Evolutionary conservation across 2,888 invertebrate species (phyloP), one percentile per base, ranked within the genome.

Genomic region (Platycheirus rosarum): DNA sequence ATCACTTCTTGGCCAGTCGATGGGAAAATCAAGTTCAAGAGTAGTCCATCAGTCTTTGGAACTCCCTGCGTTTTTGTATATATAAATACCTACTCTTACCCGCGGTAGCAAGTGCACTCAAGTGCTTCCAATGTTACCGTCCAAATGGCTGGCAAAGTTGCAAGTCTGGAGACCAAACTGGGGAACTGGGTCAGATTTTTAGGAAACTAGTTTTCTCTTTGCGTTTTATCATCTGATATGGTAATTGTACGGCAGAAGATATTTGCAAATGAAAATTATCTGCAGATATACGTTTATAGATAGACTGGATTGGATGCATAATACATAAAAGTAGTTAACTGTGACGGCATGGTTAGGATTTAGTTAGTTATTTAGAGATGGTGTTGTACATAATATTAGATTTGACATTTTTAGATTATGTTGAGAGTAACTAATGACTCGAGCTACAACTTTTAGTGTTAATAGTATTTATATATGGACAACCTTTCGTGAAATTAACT

Each of bases 151-250:
- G 53, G 46, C 57, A 48, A 9, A 60, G 40, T 44, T 51, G 55
- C 42, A 60, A 55, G 53, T 60, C 53, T 29, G 26, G 46, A 46
- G 18, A 73, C 82, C 76, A 71, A 86, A 86, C 87, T 89, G 86
- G 89, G 89, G 87, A 89, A 89, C 86, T 89, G 87, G 89, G 89
- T 89, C 89, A 89, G 87, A 88, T 87, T 88, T n/a, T 89, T 89
- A 88, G 88, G 88, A 89, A 89, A 89, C 89, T 87, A 78, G 89
- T 89, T 88, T 87, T 85, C 88, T 88, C 88, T 88, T 88, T 87
- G 86, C 87, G 86, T 88, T 88, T 77, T 68, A 62, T 86, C 86
- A 87, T 78, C 69, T 57, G 80, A 82, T 82, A 84, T 84, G 80
- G 73, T 82, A 84, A 84, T 76, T 68, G 71, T 68, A 84, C 37